Evolutionary conservation across 2,888 invertebrate genomes (phyloP).

Genomic region (Pandemis corylana): DNA sequence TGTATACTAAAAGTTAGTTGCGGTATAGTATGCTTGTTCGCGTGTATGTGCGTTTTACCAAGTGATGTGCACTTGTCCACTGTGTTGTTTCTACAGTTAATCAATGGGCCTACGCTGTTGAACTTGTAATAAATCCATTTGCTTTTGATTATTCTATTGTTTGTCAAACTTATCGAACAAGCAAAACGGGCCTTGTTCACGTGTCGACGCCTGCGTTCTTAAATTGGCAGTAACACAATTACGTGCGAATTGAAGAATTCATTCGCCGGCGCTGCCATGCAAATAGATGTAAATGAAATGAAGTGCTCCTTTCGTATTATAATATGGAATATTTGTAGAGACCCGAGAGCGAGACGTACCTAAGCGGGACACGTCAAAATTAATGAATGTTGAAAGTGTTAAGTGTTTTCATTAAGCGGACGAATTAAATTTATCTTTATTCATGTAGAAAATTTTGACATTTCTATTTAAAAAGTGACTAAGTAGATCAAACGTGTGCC

Average conservation of each 20-base stretch:
- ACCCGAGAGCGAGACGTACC: conserved; percentile 11
- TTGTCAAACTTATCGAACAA: neutral
- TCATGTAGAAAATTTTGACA: neutral
- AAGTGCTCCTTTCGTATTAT: conserved; percentile 17
- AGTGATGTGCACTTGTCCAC: neutral
- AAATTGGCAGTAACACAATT: conserved; percentile 38
- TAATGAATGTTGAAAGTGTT: conserved; percentile 14
- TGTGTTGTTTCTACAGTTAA: neutral
- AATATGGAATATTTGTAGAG: conserved; percentile 7
- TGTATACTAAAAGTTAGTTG: too few species aligned
- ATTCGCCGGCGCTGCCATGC: conserved; percentile 27
- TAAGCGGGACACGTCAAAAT: conserved; percentile 6
- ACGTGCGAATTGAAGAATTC: conserved; percentile 30
- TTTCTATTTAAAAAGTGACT: neutral
- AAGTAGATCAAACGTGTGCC: neutral
- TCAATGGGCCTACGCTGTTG: too few species aligned
- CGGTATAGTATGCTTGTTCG: too few species aligned
- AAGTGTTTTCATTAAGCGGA: conserved; percentile 2
- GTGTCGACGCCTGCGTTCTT: conserved; percentile 20
- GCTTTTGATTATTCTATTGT: neutral
- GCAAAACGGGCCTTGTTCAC: neutral
- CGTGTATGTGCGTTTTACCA: too few species aligned
- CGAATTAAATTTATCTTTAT: conserved; percentile 8
- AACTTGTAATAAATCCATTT: neutral
- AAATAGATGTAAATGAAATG: conserved; percentile 34